These are phyloP conservation scores for Ectropis crepuscularia DNA, from an alignment of 2,888 invertebrate species.

Conservation along the genomic window DNA sequence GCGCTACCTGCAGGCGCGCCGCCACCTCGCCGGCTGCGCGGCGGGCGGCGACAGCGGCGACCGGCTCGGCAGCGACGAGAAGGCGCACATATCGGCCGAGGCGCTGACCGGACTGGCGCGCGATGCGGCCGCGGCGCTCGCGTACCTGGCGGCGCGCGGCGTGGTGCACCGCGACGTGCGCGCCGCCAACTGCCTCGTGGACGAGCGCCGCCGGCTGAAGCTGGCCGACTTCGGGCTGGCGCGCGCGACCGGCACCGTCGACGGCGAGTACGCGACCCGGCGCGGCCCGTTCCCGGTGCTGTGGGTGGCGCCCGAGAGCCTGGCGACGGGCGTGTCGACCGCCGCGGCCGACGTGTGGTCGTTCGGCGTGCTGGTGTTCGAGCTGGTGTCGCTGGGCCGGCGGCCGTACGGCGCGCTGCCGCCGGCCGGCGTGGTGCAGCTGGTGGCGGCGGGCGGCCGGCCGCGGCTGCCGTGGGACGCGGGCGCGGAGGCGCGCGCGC, in stretches of 20 bases:
- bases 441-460: constrained; percentile 87
- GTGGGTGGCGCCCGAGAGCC: constrained; percentile 96
- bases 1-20: constrained; percentile 88
- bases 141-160: constrained; percentile 89
- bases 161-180: constrained; percentile 94
- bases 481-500: constrained; percentile 65
- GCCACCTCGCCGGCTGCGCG: constrained; percentile 88
- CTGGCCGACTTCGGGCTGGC: constrained; percentile 96
- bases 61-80: constrained; percentile 82
- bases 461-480: constrained; percentile 86
- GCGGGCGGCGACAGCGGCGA: constrained; percentile 71
- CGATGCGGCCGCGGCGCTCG: constrained; percentile 58
- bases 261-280: constrained; percentile 93
- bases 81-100: constrained; percentile 51
- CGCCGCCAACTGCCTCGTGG: constrained; percentile 91
- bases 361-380: constrained; percentile 92
- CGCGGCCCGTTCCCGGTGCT: constrained; percentile 91
- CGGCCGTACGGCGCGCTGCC: constrained; percentile 91
- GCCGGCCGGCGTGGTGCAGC: constrained; percentile 87
- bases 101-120: constrained; percentile 60
- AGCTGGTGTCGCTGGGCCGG: constrained; percentile 94
- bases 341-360: constrained; percentile 95
- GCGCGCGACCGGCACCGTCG: constrained; percentile 85
- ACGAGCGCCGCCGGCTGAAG: constrained; percentile 89
- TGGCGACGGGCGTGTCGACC: constrained; percentile 91